phyloP scores from a whole-genome alignment of 2,113 vertebrate species.

The Pogona vitticeps region DNA sequence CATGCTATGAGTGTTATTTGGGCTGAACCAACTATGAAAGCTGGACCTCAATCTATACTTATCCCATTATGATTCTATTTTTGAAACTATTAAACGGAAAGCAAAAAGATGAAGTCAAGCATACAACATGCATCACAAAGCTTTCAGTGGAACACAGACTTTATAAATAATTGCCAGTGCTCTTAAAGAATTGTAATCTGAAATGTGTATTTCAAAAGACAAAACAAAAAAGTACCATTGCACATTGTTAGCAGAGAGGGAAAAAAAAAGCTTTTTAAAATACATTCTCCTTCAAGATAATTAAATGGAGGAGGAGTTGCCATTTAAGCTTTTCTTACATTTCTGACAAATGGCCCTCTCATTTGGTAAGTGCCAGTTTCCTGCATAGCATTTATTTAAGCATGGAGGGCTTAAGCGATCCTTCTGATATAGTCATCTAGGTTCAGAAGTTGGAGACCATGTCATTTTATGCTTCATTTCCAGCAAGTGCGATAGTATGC shows the following conservation, averaged over 20 bases:
- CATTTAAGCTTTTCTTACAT: conserved; percentile 32
- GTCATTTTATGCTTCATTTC: conserved; percentile 26
- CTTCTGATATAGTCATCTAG: conserved; percentile 41
- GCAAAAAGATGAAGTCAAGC: background rate
- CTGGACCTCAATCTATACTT: background rate
- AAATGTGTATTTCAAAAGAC: background rate
- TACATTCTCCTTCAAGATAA: conserved; percentile 20
- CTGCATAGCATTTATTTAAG: conserved; percentile 35
- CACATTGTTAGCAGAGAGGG: background rate
- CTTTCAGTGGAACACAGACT: background rate
- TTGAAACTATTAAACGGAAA: conserved; percentile 2
- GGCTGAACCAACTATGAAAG: conserved; percentile 9
- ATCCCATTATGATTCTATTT: background rate
- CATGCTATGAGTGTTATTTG: background rate
- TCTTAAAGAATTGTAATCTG: conserved; percentile 23
- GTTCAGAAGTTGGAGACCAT: conserved; percentile 43
- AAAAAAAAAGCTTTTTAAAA: conserved; percentile 30
- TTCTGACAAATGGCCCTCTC: conserved; percentile 36
- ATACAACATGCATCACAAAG: conserved; percentile 31
- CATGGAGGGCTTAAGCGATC: conserved; percentile 31
- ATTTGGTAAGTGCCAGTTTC: conserved; percentile 44
- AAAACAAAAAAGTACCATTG: background rate
- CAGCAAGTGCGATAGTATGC: conserved; percentile 29
- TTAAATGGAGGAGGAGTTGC: conserved; percentile 31
- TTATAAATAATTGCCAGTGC: conserved; percentile 33